Percentiles rank a stretch among this genome's conserved stretches.
Conservation (phyloP, 2,888 invertebrate genomes). For the Drosophila anomelani region DNA sequence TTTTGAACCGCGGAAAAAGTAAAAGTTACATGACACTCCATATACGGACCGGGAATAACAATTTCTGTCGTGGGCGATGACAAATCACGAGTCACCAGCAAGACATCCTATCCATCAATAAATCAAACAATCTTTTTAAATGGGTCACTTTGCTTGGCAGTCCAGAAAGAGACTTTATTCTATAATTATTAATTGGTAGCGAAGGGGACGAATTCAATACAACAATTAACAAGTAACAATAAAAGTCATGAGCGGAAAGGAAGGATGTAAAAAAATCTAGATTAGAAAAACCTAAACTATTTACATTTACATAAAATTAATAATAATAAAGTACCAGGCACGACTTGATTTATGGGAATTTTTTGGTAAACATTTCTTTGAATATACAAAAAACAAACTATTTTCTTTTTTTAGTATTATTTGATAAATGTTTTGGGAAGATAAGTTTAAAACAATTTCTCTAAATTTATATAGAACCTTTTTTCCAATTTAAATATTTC, state of each 20-base stretch:
- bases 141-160: conserved; percentile 16
- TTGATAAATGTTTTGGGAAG: background rate
- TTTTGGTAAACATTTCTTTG: background rate
- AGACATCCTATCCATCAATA: conserved; percentile 35
- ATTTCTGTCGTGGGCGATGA: conserved; percentile 48
- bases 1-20: conserved; percentile 58
- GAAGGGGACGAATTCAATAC: background rate
- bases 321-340: background rate
- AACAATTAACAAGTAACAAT: background rate
- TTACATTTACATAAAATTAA: background rate
- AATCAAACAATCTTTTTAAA: conserved; percentile 25
- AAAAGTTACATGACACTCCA: conserved; percentile 74
- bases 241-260: background rate
- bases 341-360: background rate
- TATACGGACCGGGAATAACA: conserved; percentile 40
- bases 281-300: background rate
- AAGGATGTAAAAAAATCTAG: background rate
- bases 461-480: background rate
- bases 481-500: background rate
- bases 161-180: background rate
- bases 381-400: background rate
- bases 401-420: background rate
- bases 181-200: background rate
- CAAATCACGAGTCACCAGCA: conserved; percentile 36
- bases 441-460: background rate